Conservation (phyloP, 2,797 vertebrate species). For the Lates japonicus region DNA sequence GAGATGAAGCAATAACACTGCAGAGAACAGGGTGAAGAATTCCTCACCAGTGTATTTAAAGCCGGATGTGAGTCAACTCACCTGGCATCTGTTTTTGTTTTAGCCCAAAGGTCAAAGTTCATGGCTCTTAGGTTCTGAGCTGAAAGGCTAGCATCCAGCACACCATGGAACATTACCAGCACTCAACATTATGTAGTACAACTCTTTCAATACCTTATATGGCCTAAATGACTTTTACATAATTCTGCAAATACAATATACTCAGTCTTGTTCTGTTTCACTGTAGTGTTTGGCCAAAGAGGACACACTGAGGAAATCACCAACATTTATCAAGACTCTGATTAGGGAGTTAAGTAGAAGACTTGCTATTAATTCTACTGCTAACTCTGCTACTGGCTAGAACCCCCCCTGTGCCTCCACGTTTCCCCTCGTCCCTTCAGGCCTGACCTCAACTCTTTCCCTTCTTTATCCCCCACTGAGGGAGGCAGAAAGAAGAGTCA, state of each 20-base stretch:
- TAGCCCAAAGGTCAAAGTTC: slow-evolving; percentile 89
- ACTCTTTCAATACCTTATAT: slow-evolving; percentile 47
- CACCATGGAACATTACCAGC: slow-evolving; percentile 86
- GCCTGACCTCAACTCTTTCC: slow-evolving; percentile 45
- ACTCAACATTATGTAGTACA: slow-evolving; percentile 70
- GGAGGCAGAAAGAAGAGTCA: slow-evolving; percentile 33
- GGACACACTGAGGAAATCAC: not conserved
- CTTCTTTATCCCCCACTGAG: slow-evolving; percentile 31
- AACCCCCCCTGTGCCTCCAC: not conserved
- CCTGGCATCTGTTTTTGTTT: slow-evolving; percentile 93
- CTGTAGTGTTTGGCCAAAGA: not conserved
- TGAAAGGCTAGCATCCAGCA: slow-evolving; percentile 85
- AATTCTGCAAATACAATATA: not conserved
- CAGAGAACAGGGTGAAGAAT: slow-evolving; percentile 83
- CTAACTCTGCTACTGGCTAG: slow-evolving; percentile 10
- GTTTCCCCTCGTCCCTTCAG: slow-evolving; percentile 19
- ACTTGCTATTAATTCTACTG: not conserved
- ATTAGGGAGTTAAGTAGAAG: slow-evolving; percentile 11
- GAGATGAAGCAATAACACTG: slow-evolving; percentile 75
- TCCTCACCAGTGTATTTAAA: slow-evolving; percentile 88
- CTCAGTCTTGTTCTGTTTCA: not conserved
- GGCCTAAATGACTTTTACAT: not conserved
- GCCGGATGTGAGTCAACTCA: slow-evolving; percentile 92
- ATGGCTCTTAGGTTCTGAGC: slow-evolving; percentile 89
- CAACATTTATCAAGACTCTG: not conserved